Evolutionary conservation across 2,113 vertebrate species (phyloP), one percentile per base, ranked within the genome.

Genomic region (Gadus chalcogrammus): DNA sequence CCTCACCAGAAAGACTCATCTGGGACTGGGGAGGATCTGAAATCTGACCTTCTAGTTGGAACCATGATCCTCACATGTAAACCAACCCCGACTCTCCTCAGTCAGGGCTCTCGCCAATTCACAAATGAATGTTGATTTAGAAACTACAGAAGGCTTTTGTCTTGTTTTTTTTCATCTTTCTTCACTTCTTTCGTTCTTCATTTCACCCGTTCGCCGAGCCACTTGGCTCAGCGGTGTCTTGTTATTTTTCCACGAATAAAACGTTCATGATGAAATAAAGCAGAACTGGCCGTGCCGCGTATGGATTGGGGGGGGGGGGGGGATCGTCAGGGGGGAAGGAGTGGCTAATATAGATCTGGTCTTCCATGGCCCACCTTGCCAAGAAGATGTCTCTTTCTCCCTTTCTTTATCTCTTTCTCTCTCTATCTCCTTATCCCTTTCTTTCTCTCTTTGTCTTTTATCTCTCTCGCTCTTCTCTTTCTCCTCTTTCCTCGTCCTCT

Each of bases 111-210:
- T 68, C 69, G 82, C 89, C 88, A 88, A 88, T 81, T 86, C 72
- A 56, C 84, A 87, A 89, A 87, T 87, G 58, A 88, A 87, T 80
- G 48, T 82, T 79, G 78, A 85, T 85, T 88, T 79, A 81, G 74
- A 66, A 85, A 89, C 87, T 89, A 90, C 88, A 89, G 86, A 88
- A 85, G 86, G 84, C 88, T 87, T 90, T 89, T 89, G 90, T 90
- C 79, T 90, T 67, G 11, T 58, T 73, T 0, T 64, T 67, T 18
- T 67, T 52, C 11, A 15, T 27, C 48, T 81, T 70, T 76, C 71
- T 82, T 74, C 15, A 6, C 55, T 13, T 17, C n/a, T 58, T 17
- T 58, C 55, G 9, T n/a, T 58, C n/a, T 58, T n/a, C n/a, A 58
- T 82, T 42, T 31, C 69, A 65, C 12, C 12, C 42, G 8, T 13